These are phyloP conservation scores for Mercenaria mercenaria DNA, from an alignment of 1,140 invertebrate genomes.

Conservation along the genomic window DNA sequence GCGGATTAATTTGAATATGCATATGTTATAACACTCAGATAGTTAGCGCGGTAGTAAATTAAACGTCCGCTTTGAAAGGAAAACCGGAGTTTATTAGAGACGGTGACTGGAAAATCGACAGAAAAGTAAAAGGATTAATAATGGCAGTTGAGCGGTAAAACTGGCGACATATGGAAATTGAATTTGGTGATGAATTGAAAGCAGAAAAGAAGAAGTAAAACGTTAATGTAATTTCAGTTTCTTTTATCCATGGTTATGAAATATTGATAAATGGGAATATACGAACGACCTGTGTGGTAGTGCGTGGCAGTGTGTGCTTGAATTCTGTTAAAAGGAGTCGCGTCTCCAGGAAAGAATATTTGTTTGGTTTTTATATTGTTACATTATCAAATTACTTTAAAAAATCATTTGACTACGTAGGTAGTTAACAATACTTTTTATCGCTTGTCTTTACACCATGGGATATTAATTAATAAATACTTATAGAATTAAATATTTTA, in stretches of 20 bases:
- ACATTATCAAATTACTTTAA: no score
- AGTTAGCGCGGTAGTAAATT: conserved; percentile 1
- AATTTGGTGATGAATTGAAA: conserved; percentile 16
- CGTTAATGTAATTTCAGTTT: background rate
- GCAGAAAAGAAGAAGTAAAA: background rate
- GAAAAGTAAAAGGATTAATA: conserved; percentile 15
- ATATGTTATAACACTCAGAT: conserved; percentile 17
- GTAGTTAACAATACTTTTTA: no score
- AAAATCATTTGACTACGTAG: no score
- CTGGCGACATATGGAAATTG: conserved; percentile 35
- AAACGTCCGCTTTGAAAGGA: conserved; percentile 18
- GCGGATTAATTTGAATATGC: conserved; percentile 29
- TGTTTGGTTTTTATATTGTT: no score
- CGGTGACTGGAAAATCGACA: conserved; percentile 1
- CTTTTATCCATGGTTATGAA: background rate
- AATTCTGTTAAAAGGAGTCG: no score
- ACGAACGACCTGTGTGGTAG: no score
- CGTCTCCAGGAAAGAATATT: no score
- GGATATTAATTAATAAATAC: no score
- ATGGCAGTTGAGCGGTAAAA: background rate
- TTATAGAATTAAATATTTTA: no score
- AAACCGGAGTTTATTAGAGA: conserved; percentile 20
- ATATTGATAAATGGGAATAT: background rate
- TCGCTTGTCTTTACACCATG: no score
- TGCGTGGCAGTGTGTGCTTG: no score